Evolutionary conservation across 2,888 invertebrate genomes (phyloP).

Genomic region (Palloptera scutellata): DNA sequence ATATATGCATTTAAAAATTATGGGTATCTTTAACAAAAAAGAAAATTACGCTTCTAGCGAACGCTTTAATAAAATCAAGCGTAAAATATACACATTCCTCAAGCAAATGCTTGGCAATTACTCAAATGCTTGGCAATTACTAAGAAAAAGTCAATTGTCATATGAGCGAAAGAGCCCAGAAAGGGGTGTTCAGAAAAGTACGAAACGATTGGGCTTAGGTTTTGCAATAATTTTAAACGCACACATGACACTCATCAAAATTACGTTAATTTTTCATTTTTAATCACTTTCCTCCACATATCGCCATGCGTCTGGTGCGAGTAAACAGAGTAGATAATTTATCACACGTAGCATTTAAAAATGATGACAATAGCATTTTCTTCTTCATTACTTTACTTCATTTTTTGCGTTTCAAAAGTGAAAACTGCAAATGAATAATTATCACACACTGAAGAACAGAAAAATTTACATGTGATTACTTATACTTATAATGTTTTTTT

Average conservation of each 20-base stretch:
- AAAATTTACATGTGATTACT: no score
- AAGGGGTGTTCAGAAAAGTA: not conserved
- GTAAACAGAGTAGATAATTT: constrained; percentile 20
- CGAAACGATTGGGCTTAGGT: not conserved
- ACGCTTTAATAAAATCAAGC: no score
- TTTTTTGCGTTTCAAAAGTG: constrained; percentile 17
- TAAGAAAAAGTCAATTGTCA: no score
- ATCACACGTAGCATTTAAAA: constrained; percentile 18
- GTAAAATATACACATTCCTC: no score
- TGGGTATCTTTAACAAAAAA: no score
- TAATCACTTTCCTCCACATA: constrained; percentile 26
- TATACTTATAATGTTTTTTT: no score
- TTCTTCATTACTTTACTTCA: not conserved
- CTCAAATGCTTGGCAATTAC: no score
- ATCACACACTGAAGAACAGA: constrained; percentile 18
- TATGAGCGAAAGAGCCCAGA: no score
- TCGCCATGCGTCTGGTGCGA: constrained; percentile 5
- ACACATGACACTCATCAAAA: constrained; percentile 18
- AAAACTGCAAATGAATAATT: constrained; percentile 30
- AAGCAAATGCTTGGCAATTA: no score
- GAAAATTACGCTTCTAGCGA: no score
- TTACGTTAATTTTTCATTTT: constrained; percentile 33
- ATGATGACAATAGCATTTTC: constrained; percentile 25
- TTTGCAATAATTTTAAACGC: not conserved
- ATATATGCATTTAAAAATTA: no score